Evolutionary conservation across 2,113 vertebrate genomes (phyloP).

Genomic region (Lanius collurio): DNA sequence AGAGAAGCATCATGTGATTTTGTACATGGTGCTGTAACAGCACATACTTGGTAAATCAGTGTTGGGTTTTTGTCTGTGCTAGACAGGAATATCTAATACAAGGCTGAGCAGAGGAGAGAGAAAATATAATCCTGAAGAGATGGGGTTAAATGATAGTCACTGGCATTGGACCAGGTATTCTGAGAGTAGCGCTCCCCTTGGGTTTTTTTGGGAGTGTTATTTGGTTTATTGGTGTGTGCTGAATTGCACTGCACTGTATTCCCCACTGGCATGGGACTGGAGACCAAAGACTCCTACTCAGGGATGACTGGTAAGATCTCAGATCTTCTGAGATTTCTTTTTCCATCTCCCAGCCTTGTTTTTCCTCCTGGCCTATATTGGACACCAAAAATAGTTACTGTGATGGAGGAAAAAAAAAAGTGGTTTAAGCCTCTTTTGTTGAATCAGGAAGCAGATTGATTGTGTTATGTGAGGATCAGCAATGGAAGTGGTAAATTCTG

Average conservation of each 20-base stretch:
- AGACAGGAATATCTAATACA: not conserved
- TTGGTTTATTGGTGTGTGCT: not conserved
- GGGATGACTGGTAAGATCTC: not conserved
- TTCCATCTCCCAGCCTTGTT: not conserved
- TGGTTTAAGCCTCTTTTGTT: not conserved
- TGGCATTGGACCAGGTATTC: not conserved
- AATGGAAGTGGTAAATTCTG: not conserved
- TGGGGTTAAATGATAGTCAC: not conserved
- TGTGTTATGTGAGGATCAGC: not conserved
- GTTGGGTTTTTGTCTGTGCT: not conserved
- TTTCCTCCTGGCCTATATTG: not conserved
- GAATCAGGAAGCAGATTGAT: not conserved
- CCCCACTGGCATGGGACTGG: not conserved
- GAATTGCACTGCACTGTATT: not conserved
- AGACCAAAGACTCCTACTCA: not conserved
- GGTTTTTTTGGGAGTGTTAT: not conserved
- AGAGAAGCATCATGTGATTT: not conserved
- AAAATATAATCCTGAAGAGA: not conserved
- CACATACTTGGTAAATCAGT: not conserved
- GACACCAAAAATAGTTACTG: not conserved
- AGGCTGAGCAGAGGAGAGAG: not conserved
- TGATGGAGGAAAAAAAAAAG: not conserved
- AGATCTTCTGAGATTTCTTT: not conserved
- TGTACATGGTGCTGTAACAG: not conserved
- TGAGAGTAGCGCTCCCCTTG: fast-evolving